Conservation (phyloP, 2,113 vertebrate genomes). For the Felis catus region F.catus_Fca126_mat1.0 CM031418.1:133226001-133226500, state of each 20-base stretch:
- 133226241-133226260: neutral
- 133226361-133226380: neutral
- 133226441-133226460: neutral
- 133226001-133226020: no score
- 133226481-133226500: neutral
- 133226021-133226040: no score
- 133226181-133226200: constrained; percentile 8
- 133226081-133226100: no score
- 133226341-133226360: neutral
- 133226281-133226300: neutral
- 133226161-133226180: neutral
- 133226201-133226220: neutral
- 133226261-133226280: neutral
- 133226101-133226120: no score
- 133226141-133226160: no score
- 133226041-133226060: no score
- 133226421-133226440: neutral
- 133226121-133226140: no score
- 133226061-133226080: no score
- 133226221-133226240: neutral
- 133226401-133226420: constrained; percentile 6
- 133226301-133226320: constrained; percentile 35
- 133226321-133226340: constrained; percentile 23
- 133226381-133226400: neutral
- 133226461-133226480: neutral